Evolutionary conservation across 2,888 invertebrate species (phyloP), one percentile per base, ranked within the genome.

Genomic region (Ormia ochracea): DNA sequence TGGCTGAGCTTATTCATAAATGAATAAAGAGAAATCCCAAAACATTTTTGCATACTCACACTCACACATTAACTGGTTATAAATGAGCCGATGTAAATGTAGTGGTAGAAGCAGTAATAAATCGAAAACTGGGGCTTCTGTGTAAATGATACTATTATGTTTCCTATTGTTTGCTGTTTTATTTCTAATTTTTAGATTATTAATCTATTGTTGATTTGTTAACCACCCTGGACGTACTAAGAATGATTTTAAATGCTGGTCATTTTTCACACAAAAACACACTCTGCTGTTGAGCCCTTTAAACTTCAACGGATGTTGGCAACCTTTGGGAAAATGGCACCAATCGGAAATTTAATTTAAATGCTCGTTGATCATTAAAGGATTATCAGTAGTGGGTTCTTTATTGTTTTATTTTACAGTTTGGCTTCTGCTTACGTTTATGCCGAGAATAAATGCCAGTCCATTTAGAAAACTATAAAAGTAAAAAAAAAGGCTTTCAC

Each of bases 401-500:
- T 54, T 50, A 31, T 74, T 36, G 41, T 66, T 74, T 28, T 41
- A 23, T 65, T 65, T 66, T 77, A 41, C 58, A 65, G 33, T 63
- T 58, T 69, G 69, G 56, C 69, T 70, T 77, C 76, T 45, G 26
- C 50, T 74, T 50, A 31, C 26, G 45, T 7, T 28, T 65, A 70
- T 68, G 23, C 14, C 38, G 36, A n/a, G n/a, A n/a, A n/a, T n/a
- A n/a, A 31, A n/a, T 31, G 7, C 19, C 48, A 65, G 45, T 19
- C 23, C 58, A 41, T 17, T 17, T 28, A 28, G 6, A 14, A 50
- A 72, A 73, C 65, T 80, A 68, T 76, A 41, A 69, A 78, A 74
- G 54, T 72, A 65, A 54, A 80, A 77, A n/a, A n/a, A 78, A 77
- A 70, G 74, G 74, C 68, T 79, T 81, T 82, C 78, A 79, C 82